These are phyloP conservation scores for Nettapus auritus DNA, from an alignment of 2,113 vertebrate genomes.

Conservation along the genomic window DNA sequence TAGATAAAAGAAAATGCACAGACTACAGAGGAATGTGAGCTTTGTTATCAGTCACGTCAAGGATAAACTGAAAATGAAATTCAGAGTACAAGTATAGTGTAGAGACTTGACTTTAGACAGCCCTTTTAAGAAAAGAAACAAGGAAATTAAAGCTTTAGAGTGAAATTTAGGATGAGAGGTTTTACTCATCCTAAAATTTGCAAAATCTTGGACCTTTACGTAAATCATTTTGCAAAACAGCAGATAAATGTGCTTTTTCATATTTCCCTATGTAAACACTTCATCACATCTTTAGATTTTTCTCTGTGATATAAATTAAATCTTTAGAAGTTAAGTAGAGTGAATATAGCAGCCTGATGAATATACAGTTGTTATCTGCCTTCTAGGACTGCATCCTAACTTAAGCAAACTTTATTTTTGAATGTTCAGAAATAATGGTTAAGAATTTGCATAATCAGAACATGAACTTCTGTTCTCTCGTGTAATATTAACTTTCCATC, in stretches of 20 bases:
- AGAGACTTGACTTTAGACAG: not conserved
- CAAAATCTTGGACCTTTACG: not conserved
- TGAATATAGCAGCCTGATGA: not conserved
- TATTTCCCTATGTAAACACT: not conserved
- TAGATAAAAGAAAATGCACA: not conserved
- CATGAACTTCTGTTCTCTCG: not conserved
- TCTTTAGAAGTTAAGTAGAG: not conserved
- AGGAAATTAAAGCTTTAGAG: not conserved
- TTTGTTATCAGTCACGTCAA: not conserved
- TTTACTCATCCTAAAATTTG: not conserved
- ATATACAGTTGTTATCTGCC: not conserved
- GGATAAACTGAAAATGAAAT: not conserved
- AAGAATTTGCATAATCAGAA: not conserved
- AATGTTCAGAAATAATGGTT: not conserved
- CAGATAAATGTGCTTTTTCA: not conserved
- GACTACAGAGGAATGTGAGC: not conserved
- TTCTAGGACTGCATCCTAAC: not conserved
- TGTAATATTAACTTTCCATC: not conserved
- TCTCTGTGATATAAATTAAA: not conserved
- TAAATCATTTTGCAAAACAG: not conserved
- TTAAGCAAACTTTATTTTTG: not conserved
- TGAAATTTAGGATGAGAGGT: not conserved
- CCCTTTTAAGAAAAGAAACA: not conserved
- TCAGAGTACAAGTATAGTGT: not conserved
- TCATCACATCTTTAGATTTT: not conserved